Evolutionary conservation across 2,888 invertebrate species (phyloP), one percentile per base, ranked within the genome.

Genomic region (Noctua comes): DNA sequence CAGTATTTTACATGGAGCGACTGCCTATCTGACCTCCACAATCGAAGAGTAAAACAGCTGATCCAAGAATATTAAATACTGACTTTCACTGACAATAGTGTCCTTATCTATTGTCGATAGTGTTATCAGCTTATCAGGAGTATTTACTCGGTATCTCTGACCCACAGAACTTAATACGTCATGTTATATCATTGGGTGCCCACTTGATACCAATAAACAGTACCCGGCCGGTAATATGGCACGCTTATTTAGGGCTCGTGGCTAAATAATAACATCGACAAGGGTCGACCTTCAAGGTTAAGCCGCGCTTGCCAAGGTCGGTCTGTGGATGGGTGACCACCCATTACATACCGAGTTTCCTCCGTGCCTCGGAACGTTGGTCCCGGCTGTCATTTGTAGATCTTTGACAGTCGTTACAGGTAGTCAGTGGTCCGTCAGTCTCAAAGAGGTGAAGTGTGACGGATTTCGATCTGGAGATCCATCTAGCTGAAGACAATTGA

Each of bases 81-180:
- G 16, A 54, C 62, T 82, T 79, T 79, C 68, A 71, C 70, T 57
- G 7, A 46, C 31, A 54, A 46, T 68, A n/a, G 1, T 8, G 1
- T 21, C 3, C 27, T 68, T 69, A 72, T 79, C 71, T 70, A 11
- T 70, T 54, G 16, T 31, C 48, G 31, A 69, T 77, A 51, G 1
- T 68, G 46, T 70, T 73, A 73, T 73, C 80, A 43, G 21, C 18
- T 73, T 80, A 69, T 84, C 48, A 54, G 24, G 7, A 36, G 21
- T 36, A 62, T 62, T 62, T 21, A 21, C 36, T 36, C 1, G 40
- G 54, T 82, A 85, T 82, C 68, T 11, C n/a, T 85, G 85, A 85
- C 82, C 80, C 73, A 80, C n/a, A 85, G 57, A 36, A 46, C 72
- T 73, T 6, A 59, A 59, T 46, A 85, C 72, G 72, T 73, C 68